Evolutionary conservation across 2,113 vertebrate genomes (phyloP), one percentile per base, ranked within the genome.

Genomic region (Prionailurus viverrinus): DNA sequence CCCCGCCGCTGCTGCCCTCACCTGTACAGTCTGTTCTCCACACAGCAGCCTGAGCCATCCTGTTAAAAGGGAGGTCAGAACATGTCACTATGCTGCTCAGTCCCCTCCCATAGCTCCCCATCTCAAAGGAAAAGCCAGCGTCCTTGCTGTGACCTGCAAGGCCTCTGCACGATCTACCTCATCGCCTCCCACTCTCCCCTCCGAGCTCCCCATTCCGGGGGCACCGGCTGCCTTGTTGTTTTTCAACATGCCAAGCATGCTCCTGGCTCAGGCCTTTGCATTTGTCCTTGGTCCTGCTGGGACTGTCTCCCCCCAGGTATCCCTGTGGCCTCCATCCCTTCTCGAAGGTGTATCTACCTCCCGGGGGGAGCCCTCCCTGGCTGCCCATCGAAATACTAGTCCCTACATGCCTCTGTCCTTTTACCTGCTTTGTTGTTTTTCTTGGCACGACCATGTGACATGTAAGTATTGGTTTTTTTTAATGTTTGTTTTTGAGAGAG

Each of bases 121-220:
- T 87, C 80, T 96, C 76, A n/a, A 33, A 89, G 83, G 92, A 93
- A 85, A 91, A 97, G 73, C 73, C 79, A 45, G 66, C 4, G 92
- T 92, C 97, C 97, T 97, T 97, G 97, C 83, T 79, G 7, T 84
- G 97, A 96, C 97, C 96, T 92, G 14, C 66, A 53, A 63, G 92
- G 73, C 82, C 66, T 74, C 66, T 74, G 83, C 58, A 1, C 6
- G 73, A 63, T 41, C 86, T 79, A 33, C 91, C 80, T 94, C 91
- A 58, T 39, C 5, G 25, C 91, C 89, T 92, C 93, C 83, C 82
- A 14, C 94, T 45, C 71, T 58, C 78, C 74, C 8, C 36, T 90
- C 80, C 11, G 45, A 84, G 45, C 51, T 4, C 78, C 14, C 91
- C 74, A 31, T 31, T 89, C 74, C 53, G 13, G 79, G 73, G 68